Base-by-base conservation (phyloP, 1,140 invertebrate species). In the Pemphigus obesinymphae region DNA sequence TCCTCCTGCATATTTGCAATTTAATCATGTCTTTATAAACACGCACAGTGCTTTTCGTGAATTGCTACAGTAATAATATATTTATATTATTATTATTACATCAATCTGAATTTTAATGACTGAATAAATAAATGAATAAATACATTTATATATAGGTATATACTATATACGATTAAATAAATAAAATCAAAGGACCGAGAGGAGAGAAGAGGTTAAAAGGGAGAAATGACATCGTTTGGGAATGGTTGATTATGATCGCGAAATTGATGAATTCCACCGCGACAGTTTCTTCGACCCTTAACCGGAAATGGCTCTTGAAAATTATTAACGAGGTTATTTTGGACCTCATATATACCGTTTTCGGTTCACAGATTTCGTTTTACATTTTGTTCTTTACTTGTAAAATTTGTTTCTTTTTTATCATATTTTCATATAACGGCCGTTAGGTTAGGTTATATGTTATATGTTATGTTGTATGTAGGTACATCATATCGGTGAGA, bases 251-350 rank as follows among this genome's bases (percentile, higher is more conserved):
- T 80, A 61, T 48, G 70, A 73, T 73, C 43, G 76, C 23, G 13
- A 45, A 80, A 80, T 80, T 80, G 76, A 80, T 80, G 76, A 80
- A 80, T 63, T 43, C 76, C 50, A 80, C 55, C 50, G 37, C 76
- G 34, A 63, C 40, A 61, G 53, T 78, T 31, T 29, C 72, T 20
- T 34, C 73, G 34, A 43, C 50, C 76, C 76, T 58, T 63, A 61
- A 43, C 6, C 55, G 53, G 55, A 58, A 80, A 80, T 63, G 53
- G 76, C 37, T 61, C 76, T 80, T 61, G 76, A 80, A 80, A 80
- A 80, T 80, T 80, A 80, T 80, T 80, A 80, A 80, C 76, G 76
- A 80, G 53, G 55, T 80, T 80, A 61, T 80, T 63, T 73, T 45
- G 37, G 50, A 63, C 53, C 34, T 61, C 75, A 3, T 26, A 43